Conservation (phyloP, 2,888 invertebrate genomes). For the Melikaiella ostensackeni region DNA sequence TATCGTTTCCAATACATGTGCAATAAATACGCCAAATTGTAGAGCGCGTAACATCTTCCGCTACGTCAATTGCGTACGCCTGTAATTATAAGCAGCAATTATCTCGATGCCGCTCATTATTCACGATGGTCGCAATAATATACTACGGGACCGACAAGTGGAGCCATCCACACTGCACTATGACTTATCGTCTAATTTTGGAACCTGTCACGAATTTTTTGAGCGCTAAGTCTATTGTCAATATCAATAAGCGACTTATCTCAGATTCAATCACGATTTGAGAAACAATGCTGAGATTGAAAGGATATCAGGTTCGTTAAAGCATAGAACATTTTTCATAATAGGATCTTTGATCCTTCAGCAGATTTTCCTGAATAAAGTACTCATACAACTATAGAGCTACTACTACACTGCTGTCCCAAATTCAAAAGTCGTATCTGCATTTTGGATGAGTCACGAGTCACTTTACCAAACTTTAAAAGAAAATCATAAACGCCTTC, state of each 20-base stretch:
- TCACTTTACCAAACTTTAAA: too few relatives aligned
- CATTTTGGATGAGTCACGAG: too few relatives aligned
- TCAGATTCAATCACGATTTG: neutral
- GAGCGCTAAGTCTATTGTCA: neutral
- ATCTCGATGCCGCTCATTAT: neutral
- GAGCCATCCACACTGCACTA: constrained; percentile 2
- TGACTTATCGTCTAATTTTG: neutral
- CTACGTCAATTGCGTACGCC: neutral
- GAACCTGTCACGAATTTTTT: neutral
- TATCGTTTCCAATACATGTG: neutral
- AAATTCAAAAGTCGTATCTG: too few relatives aligned
- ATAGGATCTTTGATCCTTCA: neutral
- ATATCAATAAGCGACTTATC: neutral
- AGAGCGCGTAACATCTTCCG: neutral
- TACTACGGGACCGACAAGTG: neutral
- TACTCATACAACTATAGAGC: too few relatives aligned
- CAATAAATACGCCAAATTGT: neutral
- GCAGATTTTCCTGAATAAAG: too few relatives aligned
- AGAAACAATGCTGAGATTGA: neutral
- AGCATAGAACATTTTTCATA: too few relatives aligned
- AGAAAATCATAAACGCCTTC: too few relatives aligned
- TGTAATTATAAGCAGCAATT: neutral
- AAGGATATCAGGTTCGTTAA: neutral
- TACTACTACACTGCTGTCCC: too few relatives aligned
- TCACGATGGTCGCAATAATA: neutral